phyloP scores from a whole-genome alignment of 2,888 invertebrate species.

The Hydraecia micacea region DNA sequence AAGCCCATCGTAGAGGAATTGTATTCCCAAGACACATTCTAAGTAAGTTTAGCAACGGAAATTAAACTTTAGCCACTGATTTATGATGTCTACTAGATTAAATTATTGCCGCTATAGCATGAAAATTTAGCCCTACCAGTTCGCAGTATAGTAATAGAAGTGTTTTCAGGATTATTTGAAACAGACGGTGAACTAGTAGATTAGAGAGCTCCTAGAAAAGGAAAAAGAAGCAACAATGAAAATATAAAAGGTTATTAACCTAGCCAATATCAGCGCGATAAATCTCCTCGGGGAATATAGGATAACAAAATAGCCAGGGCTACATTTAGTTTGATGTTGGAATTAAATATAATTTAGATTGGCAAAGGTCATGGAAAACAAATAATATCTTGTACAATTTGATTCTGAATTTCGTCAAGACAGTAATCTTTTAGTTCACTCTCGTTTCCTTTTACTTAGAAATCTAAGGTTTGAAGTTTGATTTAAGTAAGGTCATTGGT shows the following conservation, averaged over 20 bases:
- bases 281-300: background rate
- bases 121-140: background rate
- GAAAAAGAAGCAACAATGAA: background rate
- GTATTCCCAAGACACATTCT: constrained; percentile 11
- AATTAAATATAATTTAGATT: constrained; percentile 8
- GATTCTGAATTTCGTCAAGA: background rate
- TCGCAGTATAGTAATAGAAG: background rate
- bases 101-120: constrained; percentile 1
- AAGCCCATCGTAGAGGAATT: background rate
- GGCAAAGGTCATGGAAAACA: constrained; percentile 1
- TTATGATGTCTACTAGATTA: constrained; percentile 38
- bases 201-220: background rate
- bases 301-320: constrained; percentile 21
- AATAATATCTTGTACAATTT: background rate
- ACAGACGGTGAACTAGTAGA: background rate
- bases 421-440: background rate
- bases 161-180: background rate
- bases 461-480: background rate
- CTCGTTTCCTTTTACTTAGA: background rate
- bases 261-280: constrained; percentile 3
- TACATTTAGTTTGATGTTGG: constrained; percentile 16
- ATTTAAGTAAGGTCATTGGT: background rate
- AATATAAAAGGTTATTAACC: constrained; percentile 34
- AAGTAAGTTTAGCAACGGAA: constrained; percentile 23
- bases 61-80: constrained; percentile 46